Evolutionary conservation across 2,888 invertebrate species (phyloP).

Genomic region (Timema podura): DNA sequence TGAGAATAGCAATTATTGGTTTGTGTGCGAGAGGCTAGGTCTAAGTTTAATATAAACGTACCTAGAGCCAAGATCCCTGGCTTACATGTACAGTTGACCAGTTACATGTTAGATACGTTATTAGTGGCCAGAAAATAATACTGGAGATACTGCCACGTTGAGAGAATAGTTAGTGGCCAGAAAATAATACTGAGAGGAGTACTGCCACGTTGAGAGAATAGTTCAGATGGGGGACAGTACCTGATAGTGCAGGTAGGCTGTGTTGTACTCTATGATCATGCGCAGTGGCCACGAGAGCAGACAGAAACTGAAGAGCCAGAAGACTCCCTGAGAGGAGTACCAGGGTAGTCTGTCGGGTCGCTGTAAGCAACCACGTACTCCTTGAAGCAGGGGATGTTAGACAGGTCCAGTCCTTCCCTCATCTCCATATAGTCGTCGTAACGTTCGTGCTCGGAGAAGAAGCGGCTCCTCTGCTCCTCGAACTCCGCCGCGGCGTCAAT

Average conservation of each 20-base stretch:
- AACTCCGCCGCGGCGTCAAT: slow-evolving; percentile 74
- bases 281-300: slow-evolving; percentile 80
- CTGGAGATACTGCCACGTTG: not conserved
- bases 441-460: slow-evolving; percentile 74
- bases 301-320: slow-evolving; percentile 69
- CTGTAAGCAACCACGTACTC: slow-evolving; percentile 53
- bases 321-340: slow-evolving; percentile 65
- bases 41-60: no score
- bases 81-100: no score
- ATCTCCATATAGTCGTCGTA: slow-evolving; percentile 84
- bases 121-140: not conserved
- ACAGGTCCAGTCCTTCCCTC: slow-evolving; percentile 72
- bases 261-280: slow-evolving; percentile 73
- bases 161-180: not conserved
- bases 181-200: not conserved
- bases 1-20: no score
- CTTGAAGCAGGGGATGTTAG: slow-evolving; percentile 56
- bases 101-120: no score
- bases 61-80: no score
- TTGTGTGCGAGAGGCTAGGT: no score
- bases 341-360: slow-evolving; percentile 52
- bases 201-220: not conserved
- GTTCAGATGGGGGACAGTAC: slow-evolving; percentile 44
- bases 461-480: slow-evolving; percentile 73
- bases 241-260: slow-evolving; percentile 76